These are phyloP conservation scores for Brachyhypopomus gauderio DNA, from an alignment of 2,113 vertebrate genomes.

Conservation along the genomic window DNA sequence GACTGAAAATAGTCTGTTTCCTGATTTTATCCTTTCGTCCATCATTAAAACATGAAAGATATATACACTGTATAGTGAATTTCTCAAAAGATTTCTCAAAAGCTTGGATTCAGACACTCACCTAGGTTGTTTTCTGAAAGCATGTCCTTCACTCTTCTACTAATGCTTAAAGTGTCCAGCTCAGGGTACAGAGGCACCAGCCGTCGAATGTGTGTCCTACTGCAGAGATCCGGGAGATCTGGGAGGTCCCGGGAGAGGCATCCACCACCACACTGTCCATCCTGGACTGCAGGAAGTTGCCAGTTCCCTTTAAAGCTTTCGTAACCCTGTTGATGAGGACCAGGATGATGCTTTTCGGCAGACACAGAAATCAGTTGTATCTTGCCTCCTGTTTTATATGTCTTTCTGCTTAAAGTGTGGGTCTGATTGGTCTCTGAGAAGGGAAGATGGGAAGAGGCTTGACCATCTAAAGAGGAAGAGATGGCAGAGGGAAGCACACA, in stretches of 20 bases:
- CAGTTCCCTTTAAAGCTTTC: conserved; percentile 27
- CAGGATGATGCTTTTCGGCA: conserved; percentile 48
- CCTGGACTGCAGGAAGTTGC: conserved; percentile 9
- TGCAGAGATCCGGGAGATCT: conserved; percentile 81
- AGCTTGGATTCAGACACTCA: conserved; percentile 63
- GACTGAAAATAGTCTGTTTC: no score
- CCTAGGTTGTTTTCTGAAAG: conserved; percentile 96
- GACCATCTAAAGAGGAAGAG: conserved; percentile 78
- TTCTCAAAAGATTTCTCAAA: no score
- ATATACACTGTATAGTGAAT: no score
- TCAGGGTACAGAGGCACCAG: conserved; percentile 92
- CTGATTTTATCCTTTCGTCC: no score
- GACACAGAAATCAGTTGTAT: conserved; percentile 75
- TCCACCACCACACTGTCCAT: neutral
- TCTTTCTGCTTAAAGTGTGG: conserved; percentile 67
- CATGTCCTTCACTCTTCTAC: conserved; percentile 96
- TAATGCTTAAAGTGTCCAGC: conserved; percentile 94
- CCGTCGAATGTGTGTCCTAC: conserved; percentile 90
- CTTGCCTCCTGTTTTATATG: conserved; percentile 72
- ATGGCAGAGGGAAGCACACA: conserved; percentile 81
- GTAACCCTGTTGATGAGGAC: neutral
- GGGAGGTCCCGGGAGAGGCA: conserved; percentile 76
- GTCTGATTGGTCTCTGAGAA: conserved; percentile 65
- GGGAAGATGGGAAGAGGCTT: conserved; percentile 70
- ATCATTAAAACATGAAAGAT: no score